phyloP scores from a whole-genome alignment of 2,888 invertebrate species.

The Drosophila meridionalis region DNA sequence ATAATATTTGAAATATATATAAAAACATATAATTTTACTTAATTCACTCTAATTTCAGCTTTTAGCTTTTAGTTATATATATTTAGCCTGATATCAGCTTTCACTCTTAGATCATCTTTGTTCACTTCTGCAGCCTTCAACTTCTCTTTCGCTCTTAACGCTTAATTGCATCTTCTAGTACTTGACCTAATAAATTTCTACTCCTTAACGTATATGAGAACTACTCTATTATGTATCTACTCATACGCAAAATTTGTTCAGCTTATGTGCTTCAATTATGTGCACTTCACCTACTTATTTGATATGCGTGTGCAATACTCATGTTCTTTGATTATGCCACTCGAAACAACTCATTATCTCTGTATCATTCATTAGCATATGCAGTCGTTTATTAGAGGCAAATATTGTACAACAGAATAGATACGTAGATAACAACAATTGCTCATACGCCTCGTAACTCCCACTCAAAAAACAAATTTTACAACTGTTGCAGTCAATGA shows the following conservation, averaged over 20 bases:
- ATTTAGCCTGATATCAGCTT: neutral
- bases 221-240: neutral
- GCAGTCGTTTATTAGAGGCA: neutral
- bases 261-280: neutral
- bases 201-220: neutral
- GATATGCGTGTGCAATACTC: neutral
- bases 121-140: too few relatives aligned
- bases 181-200: neutral
- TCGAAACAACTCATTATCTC: neutral
- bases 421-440: slow-evolving; percentile 27
- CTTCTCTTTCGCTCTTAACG: neutral
- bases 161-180: neutral
- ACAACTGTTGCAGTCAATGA: slow-evolving; percentile 12
- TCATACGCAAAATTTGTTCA: neutral
- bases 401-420: neutral
- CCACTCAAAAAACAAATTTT: neutral
- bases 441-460: slow-evolving; percentile 40
- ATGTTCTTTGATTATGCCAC: neutral
- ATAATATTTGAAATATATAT: neutral
- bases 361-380: neutral
- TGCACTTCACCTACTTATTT: neutral
- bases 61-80: neutral
- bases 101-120: neutral
- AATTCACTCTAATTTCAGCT: neutral
- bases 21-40: neutral